phyloP scores from a whole-genome alignment of 2,113 vertebrate genomes.

The Sinocyclocheilus maitianheensis region DNA sequence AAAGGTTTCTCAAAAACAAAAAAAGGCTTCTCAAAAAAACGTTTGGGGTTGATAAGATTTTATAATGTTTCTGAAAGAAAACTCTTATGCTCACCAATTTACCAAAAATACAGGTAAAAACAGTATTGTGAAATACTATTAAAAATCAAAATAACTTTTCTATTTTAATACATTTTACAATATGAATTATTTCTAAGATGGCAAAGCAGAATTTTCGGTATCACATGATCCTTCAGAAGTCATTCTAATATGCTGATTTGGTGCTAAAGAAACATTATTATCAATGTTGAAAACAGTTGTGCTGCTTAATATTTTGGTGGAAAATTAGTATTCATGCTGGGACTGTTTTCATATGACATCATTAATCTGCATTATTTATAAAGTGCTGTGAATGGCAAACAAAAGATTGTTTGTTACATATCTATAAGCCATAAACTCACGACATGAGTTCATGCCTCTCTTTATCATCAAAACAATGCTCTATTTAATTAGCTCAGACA shows the following conservation, averaged over 20 bases:
- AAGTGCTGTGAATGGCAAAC: not conserved
- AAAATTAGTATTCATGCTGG: not conserved
- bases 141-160: not conserved
- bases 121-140: not conserved
- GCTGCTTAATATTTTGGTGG: not conserved
- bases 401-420: not conserved
- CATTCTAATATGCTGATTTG: not conserved
- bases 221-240: not conserved
- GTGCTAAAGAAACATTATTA: not conserved
- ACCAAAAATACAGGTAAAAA: not conserved
- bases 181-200: not conserved
- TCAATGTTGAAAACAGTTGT: not conserved
- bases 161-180: not conserved
- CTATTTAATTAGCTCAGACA: conserved; percentile 68
- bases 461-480: conserved; percentile 57
- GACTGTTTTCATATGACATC: conserved; percentile 7
- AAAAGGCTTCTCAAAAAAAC: too few species aligned
- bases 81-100: not conserved
- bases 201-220: not conserved
- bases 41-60: too few species aligned
- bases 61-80: not conserved
- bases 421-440: conserved; percentile 16
- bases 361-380: not conserved
- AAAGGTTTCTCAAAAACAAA: too few species aligned
- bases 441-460: conserved; percentile 42